A percentile compares a stretch with the other conserved stretches of the same genome.
These are phyloP conservation scores for Orientallactaga bullata DNA, from an alignment of 2,113 vertebrate species.

Conservation along the genomic window DNA sequence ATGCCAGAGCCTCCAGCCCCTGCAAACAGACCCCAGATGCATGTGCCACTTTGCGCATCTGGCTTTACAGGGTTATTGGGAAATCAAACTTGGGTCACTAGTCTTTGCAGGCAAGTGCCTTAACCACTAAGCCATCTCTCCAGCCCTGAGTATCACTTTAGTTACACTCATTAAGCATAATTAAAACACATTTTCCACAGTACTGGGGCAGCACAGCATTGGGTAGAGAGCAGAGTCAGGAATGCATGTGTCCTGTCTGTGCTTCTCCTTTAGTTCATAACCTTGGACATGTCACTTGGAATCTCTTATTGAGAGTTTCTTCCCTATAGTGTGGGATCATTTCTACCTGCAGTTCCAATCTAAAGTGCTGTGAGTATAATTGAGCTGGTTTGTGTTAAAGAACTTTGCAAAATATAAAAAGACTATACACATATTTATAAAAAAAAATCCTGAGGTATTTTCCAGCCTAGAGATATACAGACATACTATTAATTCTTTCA, in stretches of 20 bases:
- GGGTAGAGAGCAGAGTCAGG: not conserved
- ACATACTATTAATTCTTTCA: too few relatives aligned
- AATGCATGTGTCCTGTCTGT: not conserved
- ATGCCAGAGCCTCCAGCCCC: too few relatives aligned
- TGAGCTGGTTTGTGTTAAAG: not conserved
- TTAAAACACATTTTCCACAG: not conserved
- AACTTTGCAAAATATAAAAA: not conserved
- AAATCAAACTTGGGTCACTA: too few relatives aligned
- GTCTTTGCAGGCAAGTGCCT: too few relatives aligned
- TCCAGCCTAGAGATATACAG: not conserved
- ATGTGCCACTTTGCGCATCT: too few relatives aligned
- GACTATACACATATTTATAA: not conserved
- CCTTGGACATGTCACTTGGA: not conserved
- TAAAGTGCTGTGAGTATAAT: not conserved
- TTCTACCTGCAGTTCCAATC: not conserved
- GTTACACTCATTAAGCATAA: not conserved
- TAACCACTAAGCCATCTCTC: too few relatives aligned
- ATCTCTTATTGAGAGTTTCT: not conserved
- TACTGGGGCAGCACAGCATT: not conserved
- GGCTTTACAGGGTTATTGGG: too few relatives aligned
- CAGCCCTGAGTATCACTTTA: too few relatives aligned
- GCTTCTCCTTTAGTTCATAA: not conserved
- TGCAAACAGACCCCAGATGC: too few relatives aligned
- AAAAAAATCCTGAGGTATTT: not conserved
- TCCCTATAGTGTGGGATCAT: not conserved